Base-by-base conservation (phyloP, 2,113 vertebrate species). In the Caracal caracal region DNA sequence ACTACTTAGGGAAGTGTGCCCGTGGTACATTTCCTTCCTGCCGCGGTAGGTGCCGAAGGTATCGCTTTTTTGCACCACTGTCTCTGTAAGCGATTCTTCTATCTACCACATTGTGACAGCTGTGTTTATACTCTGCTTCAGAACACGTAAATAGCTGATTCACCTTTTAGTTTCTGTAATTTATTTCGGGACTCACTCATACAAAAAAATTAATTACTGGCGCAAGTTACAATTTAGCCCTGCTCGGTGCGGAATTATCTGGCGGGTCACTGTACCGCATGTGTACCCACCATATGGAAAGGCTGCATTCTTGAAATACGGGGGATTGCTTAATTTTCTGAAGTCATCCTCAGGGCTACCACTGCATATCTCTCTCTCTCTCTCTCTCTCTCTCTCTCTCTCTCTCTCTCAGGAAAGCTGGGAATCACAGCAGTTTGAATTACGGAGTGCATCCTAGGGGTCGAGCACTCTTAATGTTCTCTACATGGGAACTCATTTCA, bases 41-140 rank as follows among this genome's bases (percentile, higher is more conserved):
- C 5, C 0, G 0, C 0, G 47, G 43, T 3, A n/a, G 17, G 30
- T 17, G 8, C 28, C 16, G 24, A 68, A 3, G 61, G 35, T 1
- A 37, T 0, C 0, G 3, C 3, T 12, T 13, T 49, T 71, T 71
- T 17, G n/a, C 5, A 66, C 33, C 10, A 1, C 1, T 7, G 26
- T 61, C 49, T 83, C 37, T 86, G 2, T 35, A 66, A 86, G 28
- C 3, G 24, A 82, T 28, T 68, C 10, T 37, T 47, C 37, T 24
- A 8, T 47, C n/a, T 28, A 8, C 16, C 1, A 0, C 40, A 40
- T 12, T 10, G 3, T 66, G 49, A 66, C 24, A n/a, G 9, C 49
- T 94, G 30, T 73, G 43, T 68, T 85, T 59, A 49, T 24, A 33
- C 12, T 63, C 30, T 24, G 13, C 43, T 89, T 51, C 10, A 0